Evolutionary conservation across 2,797 vertebrate species (phyloP), one percentile per base, ranked within the genome.

Genomic region (Kryptolebias ocellatus): DNA sequence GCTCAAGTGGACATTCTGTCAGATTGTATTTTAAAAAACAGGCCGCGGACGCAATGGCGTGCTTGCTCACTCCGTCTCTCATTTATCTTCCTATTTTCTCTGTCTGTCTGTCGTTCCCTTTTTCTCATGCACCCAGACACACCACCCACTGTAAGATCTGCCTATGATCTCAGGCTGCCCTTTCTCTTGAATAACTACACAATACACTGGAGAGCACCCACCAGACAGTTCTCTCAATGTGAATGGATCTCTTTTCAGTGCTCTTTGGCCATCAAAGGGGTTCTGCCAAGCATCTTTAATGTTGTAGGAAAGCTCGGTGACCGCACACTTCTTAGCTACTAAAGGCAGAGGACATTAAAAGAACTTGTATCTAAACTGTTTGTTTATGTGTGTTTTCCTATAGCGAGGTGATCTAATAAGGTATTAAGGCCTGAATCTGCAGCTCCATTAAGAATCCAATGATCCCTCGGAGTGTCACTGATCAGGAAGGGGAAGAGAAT

Each of bases 1-100:
- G 79, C 84, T 87, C 72, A 81, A 83, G 80, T 77, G 79, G 86
- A 90, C 84, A 81, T 6, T 28, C 88, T 92, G 89, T 92, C 89
- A 89, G 83, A 84, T 87, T 80, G 81, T 78, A 76, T 89, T 86
- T 85, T 78, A 73, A 66, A 83, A 85, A 87, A 84, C 89, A 84
- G 64, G 79, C 81, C 45, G 31, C 60, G 55, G 78, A 79, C 53
- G 71, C 81, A 70, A 61, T 74, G 78, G 58, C 2, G 14, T 77
- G 66, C 67, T 64, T 17, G 55, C 79, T 66, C 6, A 39, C 67
- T 70, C 71, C 28, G 49, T 73, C 67, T 71, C 79, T 81, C 69
- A 12, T 81, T 74, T 84, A 67, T 60, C 74, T 70, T 80, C 60
- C 83, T 71, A 67, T 72, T 70, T 64, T 53, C 53, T 81, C 53